Evolutionary conservation across 1,140 invertebrate genomes (phyloP).

Genomic region (Aphelenchoides besseyi): DNA sequence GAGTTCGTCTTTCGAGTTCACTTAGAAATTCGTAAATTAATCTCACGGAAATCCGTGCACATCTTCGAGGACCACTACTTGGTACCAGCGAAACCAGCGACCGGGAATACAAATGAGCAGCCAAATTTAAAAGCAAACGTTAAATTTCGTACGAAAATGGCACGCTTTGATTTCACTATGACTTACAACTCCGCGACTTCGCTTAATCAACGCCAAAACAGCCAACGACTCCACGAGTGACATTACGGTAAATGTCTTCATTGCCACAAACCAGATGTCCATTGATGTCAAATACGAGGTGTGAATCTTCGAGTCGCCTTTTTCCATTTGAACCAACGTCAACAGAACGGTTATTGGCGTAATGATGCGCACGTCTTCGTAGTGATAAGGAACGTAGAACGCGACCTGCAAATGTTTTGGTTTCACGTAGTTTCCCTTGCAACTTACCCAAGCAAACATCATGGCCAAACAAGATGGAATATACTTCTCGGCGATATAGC

Average conservation of each 20-base stretch:
- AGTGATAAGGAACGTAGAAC: slow-evolving; percentile 61
- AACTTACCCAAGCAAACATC: slow-evolving; percentile 13
- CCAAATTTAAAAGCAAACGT: no score
- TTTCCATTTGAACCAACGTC: slow-evolving; percentile 61
- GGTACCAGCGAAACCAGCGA: no score
- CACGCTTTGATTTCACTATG: no score
- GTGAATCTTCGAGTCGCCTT: slow-evolving; percentile 53
- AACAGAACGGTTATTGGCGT: slow-evolving; percentile 61
- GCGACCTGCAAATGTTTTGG: slow-evolving; percentile 41
- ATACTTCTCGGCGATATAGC: slow-evolving; percentile 61
- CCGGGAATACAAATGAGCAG: no score
- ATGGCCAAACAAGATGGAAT: slow-evolving; percentile 51
- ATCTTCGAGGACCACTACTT: no score
- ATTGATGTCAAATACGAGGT: slow-evolving; percentile 60
- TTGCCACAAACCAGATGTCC: slow-evolving; percentile 59
- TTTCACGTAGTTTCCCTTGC: no score
- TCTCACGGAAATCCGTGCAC: no score
- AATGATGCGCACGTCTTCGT: slow-evolving; percentile 61
- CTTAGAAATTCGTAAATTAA: no score
- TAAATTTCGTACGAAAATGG: no score
- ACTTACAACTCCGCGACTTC: slow-evolving; percentile 54
- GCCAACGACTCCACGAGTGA: slow-evolving; percentile 53
- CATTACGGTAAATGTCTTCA: slow-evolving; percentile 58
- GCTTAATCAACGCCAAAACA: slow-evolving; percentile 58
- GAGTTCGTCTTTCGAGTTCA: no score